Evolutionary conservation across 2,797 vertebrate species (phyloP).

Genomic region (Anableps anableps): DNA sequence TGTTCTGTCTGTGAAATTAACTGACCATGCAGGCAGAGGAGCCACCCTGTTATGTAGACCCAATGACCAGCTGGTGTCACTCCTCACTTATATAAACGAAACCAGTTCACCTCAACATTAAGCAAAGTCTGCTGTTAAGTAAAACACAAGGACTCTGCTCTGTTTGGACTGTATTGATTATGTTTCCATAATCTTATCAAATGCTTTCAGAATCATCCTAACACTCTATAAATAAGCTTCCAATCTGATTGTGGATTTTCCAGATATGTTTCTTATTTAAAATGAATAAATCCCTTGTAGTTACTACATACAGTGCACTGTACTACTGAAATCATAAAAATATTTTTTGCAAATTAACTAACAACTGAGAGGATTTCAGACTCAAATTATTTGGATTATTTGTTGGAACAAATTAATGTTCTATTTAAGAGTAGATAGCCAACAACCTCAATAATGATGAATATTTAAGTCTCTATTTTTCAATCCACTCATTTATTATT

Average conservation of each 20-base stretch:
- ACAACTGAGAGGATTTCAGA: background rate
- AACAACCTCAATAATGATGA: background rate
- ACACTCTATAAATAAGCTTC: background rate
- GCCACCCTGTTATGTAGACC: background rate
- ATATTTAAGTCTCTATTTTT: background rate
- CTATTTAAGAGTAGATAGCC: background rate
- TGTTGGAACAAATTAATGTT: background rate
- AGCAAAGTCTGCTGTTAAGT: background rate
- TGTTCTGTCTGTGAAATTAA: background rate
- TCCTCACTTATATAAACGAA: constrained; percentile 17
- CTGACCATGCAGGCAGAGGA: background rate
- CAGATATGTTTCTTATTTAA: background rate
- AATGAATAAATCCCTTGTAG: background rate
- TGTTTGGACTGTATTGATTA: background rate
- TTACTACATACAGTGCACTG: background rate
- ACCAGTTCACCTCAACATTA: background rate
- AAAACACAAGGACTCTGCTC: background rate
- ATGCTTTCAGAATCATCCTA: background rate
- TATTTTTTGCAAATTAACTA: background rate
- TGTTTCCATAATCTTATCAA: background rate
- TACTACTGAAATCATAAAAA: background rate
- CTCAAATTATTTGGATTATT: background rate
- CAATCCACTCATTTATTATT: background rate
- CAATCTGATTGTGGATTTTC: background rate
- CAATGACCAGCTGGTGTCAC: constrained; percentile 53